Percentiles rank a stretch among this genome's conserved stretches.
Evolutionary conservation across 2,113 vertebrate genomes (phyloP).

Genomic region (Forbesichthys agassizii): DNA sequence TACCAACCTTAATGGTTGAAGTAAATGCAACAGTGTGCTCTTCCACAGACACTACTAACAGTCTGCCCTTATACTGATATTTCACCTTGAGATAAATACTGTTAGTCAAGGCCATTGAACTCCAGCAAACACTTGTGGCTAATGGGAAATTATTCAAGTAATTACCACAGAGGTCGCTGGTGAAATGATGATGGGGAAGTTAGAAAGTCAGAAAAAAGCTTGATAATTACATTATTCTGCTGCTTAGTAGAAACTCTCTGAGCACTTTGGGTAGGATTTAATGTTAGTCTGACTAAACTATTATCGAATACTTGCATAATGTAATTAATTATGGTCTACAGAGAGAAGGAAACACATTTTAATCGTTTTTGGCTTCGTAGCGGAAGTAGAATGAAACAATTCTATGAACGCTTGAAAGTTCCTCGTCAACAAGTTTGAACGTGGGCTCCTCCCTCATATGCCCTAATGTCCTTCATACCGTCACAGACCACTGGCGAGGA

Average conservation of each 20-base stretch:
- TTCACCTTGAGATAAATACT: conserved; percentile 54
- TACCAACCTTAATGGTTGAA: conserved; percentile 63
- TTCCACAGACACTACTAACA: conserved; percentile 50
- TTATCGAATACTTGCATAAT: conserved; percentile 6
- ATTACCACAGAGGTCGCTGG: conserved; percentile 50
- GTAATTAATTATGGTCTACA: neutral
- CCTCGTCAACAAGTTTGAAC: conserved; percentile 55
- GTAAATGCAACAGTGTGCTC: conserved; percentile 59
- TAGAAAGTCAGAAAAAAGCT: conserved; percentile 21
- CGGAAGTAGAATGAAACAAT: conserved; percentile 29
- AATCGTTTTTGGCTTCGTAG: neutral
- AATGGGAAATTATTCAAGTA: conserved; percentile 57
- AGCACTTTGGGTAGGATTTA: conserved; percentile 3
- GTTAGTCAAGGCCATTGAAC: conserved; percentile 53
- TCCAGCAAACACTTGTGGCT: conserved; percentile 64
- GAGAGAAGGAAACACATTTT: neutral
- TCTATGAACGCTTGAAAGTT: conserved; percentile 15
- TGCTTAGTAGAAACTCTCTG: conserved; percentile 12
- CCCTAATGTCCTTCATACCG: conserved; percentile 65
- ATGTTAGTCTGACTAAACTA: neutral
- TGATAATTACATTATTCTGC: conserved; percentile 27
- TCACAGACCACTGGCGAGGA: conserved; percentile 70
- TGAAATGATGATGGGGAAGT: conserved; percentile 39
- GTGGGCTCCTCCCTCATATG: conserved; percentile 42
- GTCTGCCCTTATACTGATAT: conserved; percentile 53